A percentile compares a stretch with the other conserved stretches of the same genome.
Conservation (phyloP, 2,888 invertebrate species). For the Papilio demoleus region DNA sequence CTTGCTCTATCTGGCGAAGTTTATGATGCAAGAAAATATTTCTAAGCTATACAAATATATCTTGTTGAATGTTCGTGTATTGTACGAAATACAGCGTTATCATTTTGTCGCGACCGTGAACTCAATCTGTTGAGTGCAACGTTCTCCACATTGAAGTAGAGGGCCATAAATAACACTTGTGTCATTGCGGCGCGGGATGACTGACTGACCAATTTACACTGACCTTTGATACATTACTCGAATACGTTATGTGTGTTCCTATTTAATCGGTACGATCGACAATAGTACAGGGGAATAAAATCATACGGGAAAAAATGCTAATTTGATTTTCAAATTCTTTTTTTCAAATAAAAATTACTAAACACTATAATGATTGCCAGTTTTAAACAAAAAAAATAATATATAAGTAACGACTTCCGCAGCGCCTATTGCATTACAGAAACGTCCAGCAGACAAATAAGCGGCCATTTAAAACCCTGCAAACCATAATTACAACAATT, state of each 20-base stretch:
- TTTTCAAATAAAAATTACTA: background rate
- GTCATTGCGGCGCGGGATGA: slow-evolving; percentile 63
- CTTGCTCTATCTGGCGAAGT: too few relatives aligned
- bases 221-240: slow-evolving; percentile 56
- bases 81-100: slow-evolving; percentile 33
- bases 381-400: slow-evolving; percentile 45
- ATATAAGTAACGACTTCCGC: slow-evolving; percentile 64
- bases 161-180: slow-evolving; percentile 76
- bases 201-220: slow-evolving; percentile 62
- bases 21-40: background rate
- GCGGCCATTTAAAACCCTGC: slow-evolving; percentile 73
- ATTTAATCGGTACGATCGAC: background rate
- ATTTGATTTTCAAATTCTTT: background rate
- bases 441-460: slow-evolving; percentile 66
- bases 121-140: slow-evolving; percentile 77
- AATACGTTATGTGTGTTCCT: slow-evolving; percentile 49
- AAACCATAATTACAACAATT: slow-evolving; percentile 79
- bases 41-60: background rate
- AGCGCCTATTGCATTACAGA: slow-evolving; percentile 49
- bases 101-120: slow-evolving; percentile 66
- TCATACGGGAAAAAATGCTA: background rate
- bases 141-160: slow-evolving; percentile 63
- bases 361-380: slow-evolving; percentile 1
- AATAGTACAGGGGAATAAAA: background rate
- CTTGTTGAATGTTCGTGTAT: background rate